Base-by-base conservation (phyloP, 2,797 vertebrate genomes). In the Hephaestus fuliginosus region DNA sequence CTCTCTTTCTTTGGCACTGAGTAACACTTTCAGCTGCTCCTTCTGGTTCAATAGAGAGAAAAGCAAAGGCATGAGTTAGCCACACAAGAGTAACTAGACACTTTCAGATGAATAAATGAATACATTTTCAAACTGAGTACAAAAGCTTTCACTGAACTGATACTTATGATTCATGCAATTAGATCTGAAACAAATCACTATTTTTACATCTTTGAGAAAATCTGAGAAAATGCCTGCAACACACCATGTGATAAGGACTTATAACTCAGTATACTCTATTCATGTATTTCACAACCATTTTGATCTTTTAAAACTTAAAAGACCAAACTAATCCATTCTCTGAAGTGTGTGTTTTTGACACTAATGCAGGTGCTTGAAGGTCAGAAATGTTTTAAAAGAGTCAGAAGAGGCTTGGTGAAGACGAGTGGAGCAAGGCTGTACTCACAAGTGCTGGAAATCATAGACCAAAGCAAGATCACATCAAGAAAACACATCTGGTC, bases 1-100 rank as follows among this genome's bases (percentile, higher is more conserved):
- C 28, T 99, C 97, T 78, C 96, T 94, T 30, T 98, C 98, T 90
- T 97, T 98, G 81, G 93, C 78, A 64, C 86, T 77, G 61, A 98
- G 93, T 62, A 97, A 91, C 56, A 93, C 93, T 93, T 97, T 97
- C 86, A 98, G 48, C 39, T 98, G 96, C 73, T 98, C 97, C 85
- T 95, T 97, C 97, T 98, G 92, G 82, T 93, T 86, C 46, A 80
- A 61, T 20, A 48, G 20, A 74, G 13, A 80, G 8, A 48, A 70
- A 52, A 53, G 18, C 15, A 68, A 76, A 74, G 4, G 4, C 28
- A 70, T 3, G 13, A 48, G 25, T 22, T 10, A 30, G 25, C 64
- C 12, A 11, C 30, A 44, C 12, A 10, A n/a, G 17, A 70, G 6
- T 5, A 70, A 33, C 14, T 4, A 30, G 3, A 41, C 36, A 14